A percentile compares a stretch with the other conserved stretches of the same genome.
Evolutionary conservation across 2,797 vertebrate genomes (phyloP).

Genomic region (Parauchenoglanis ngamensis): DNA sequence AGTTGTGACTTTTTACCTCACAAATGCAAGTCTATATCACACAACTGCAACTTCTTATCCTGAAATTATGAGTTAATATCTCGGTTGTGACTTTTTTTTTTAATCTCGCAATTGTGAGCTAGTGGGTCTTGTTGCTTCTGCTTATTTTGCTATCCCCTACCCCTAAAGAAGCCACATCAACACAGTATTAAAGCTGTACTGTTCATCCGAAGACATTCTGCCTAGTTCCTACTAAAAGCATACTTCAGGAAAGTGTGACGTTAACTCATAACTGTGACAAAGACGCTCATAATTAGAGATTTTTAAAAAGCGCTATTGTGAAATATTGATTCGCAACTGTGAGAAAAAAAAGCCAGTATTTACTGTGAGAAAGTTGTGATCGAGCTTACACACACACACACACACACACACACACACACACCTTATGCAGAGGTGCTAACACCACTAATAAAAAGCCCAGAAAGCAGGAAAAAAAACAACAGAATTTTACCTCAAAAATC

Average conservation of each 20-base stretch:
- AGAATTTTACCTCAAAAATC: background rate
- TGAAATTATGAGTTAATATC: too few relatives aligned
- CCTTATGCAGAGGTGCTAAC: background rate
- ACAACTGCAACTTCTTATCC: background rate
- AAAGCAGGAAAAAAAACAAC: background rate
- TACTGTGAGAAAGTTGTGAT: too few relatives aligned
- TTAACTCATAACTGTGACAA: background rate
- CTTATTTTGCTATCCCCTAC: too few relatives aligned
- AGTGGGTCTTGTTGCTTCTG: background rate
- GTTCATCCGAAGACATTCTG: background rate
- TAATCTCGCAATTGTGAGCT: background rate
- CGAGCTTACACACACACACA: background rate
- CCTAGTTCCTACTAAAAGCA: background rate
- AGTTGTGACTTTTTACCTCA: background rate
- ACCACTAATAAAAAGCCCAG: background rate
- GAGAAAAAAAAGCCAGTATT: background rate
- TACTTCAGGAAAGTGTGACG: background rate
- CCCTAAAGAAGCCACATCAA: background rate
- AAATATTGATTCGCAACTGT: background rate
- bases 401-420: background rate
- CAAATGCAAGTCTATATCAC: background rate
- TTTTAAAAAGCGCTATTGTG: too few relatives aligned
- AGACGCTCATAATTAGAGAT: background rate
- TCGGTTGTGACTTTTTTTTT: too few relatives aligned
- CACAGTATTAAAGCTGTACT: background rate